A percentile compares a stretch with the other conserved stretches of the same genome.
Conservation (phyloP, 2,888 invertebrate species). For the Smittia sp. region DNA sequence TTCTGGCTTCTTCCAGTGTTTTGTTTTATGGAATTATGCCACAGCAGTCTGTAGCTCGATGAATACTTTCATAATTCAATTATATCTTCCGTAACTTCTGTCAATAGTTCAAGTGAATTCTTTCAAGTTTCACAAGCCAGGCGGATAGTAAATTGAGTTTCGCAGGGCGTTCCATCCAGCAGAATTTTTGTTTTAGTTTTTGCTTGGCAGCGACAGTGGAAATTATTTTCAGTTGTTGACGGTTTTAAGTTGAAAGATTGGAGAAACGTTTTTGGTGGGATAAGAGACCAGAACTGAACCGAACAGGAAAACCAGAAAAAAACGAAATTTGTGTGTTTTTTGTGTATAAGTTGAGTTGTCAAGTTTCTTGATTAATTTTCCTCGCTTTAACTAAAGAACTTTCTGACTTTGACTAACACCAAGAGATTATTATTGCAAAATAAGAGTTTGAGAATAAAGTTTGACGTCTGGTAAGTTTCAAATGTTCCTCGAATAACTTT, state of each 20-base stretch:
- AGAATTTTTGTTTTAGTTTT: background rate
- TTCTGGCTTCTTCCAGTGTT: too few species aligned
- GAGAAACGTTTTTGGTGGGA: background rate
- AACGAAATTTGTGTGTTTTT: conserved; percentile 32
- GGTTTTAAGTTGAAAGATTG: background rate
- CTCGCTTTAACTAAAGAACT: background rate
- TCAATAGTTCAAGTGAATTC: too few species aligned
- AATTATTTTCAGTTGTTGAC: background rate
- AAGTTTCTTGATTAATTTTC: conserved; percentile 20
- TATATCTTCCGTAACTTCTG: too few species aligned
- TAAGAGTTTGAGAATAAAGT: background rate
- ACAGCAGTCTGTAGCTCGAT: too few species aligned
- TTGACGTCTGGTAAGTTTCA: conserved; percentile 32
- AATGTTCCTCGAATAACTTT: background rate
- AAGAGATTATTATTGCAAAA: conserved; percentile 1
- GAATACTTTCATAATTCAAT: too few species aligned
- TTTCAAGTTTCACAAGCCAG: too few species aligned
- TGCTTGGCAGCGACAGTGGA: background rate
- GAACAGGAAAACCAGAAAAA: background rate
- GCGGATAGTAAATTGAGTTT: too few species aligned
- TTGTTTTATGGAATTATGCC: too few species aligned
- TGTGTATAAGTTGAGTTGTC: conserved; percentile 33
- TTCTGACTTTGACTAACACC: background rate
- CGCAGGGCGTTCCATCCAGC: background rate
- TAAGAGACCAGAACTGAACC: background rate